Evolutionary conservation across 1,140 invertebrate genomes (phyloP), one percentile per base, ranked within the genome.

Genomic region (Tetraneura akinire): DNA sequence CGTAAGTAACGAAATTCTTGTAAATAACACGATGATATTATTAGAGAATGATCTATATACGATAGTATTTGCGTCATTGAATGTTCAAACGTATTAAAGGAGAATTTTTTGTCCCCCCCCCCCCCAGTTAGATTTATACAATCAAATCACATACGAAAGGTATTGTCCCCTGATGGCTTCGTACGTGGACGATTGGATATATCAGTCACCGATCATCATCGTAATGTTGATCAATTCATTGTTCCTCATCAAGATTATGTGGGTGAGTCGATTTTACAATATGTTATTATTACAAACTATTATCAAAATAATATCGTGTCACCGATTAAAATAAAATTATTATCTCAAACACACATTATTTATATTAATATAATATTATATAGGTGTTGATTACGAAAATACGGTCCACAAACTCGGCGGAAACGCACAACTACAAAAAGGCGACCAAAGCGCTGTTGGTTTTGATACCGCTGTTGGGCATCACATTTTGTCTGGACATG

Each of bases 331-430:
- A n/a, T n/a, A n/a, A n/a, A n/a, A n/a, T n/a, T n/a, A n/a, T n/a
- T n/a, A n/a, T n/a, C n/a, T n/a, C n/a, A n/a, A n/a, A n/a, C n/a
- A n/a, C n/a, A n/a, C n/a, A 37, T 37, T 13, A 29, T 14, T 8
- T 11, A 5, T 60, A 8, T 57, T 57, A 3, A 3, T 23, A 18
- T 53, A 6, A n/a, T 64, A 9, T 6, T 80, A 82, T 8, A 82
- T 81, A 94, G 93, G 92, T 97, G 23, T 87, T 97, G 62, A 96
- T 97, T 82, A 97, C 94, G 13, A 97, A 97, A 85, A 81, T 84
- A 62, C 74, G 84, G 4, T 84, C 84, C 9, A 82, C 82, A 2
- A 84, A 83, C 66, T 83, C 81, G 14, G 82, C 82, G 23, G 83
- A 84, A 80, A 84, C 84, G 5, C 82, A 84, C 64, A 84, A 97